Evolutionary conservation across 2,113 vertebrate species (phyloP), one percentile per base, ranked within the genome.

Genomic region (Periophthalmus modestus): DNA sequence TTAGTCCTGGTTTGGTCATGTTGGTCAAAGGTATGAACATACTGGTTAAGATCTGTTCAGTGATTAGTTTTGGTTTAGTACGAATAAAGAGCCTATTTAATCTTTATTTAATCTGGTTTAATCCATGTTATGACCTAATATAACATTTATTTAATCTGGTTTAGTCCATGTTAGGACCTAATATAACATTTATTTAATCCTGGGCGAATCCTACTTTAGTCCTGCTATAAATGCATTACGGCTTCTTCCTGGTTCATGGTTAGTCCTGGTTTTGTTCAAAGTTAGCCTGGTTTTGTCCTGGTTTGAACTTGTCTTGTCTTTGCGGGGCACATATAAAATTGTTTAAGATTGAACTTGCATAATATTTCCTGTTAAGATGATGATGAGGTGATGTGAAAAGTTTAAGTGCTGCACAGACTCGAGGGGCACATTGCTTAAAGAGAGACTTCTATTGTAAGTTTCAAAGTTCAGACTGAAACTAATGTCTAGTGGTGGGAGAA

Each of bases 401-500:
- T 34, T 24, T 28, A 55, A 55, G 19, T 1, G 9, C 19, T 19
- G 15, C 57, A 59, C 3, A 16, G 13, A 23, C 21, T n/a, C 9
- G 39, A 80, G 48, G 12, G 13, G 2, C 43, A 7, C 34, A 24
- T 68, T 62, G 67, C 47, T 72, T 43, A 0, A 52, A 74, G 12
- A 75, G 33, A 67, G 18, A 52, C 10, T 1, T 43, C 46, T n/a
- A 28, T 52, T 52, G 1, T 11, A 43, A 43, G 39, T 43, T 54
- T 46, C 54, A 12, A n/a, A 69, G 14, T 28, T 19, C 19, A 68
- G 61, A 67, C 14, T 46, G 6, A 59, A 68, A 70, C 34, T 13
- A 69, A 66, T 18, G 70, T 65, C 33, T 52, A 28, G 4, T 23
- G 65, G 24, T 68, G 58, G 73, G 48, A 68, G 7, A 68, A 48